Evolutionary conservation across 2,888 invertebrate species (phyloP), one percentile per base, ranked within the genome.

Genomic region (Drosophila lutescens): DNA sequence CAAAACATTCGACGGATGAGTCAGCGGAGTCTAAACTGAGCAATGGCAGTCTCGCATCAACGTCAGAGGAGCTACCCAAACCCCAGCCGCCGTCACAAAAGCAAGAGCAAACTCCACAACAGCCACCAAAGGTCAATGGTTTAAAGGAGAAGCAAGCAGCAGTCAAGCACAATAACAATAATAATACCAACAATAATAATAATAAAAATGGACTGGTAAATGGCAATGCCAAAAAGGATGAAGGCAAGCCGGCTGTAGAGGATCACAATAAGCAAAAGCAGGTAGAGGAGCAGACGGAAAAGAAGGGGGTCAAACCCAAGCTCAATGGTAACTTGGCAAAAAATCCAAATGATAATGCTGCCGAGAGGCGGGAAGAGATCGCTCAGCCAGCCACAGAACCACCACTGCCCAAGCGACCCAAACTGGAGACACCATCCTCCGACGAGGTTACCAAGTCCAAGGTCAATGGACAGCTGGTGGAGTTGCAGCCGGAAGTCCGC

Each of bases 401-500:
- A 32, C 88, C 89, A 40, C 73, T 77, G 1, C 43, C 41, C 15
- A 87, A 89, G 47, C 70, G 86, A 6, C 51, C 65, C 8, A 89
- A 79, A 46, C 41, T 65, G n/a, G 23, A 50, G 5, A 38, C 44
- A 10, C 8, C 4, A 26, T 26, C 2, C 26, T 26, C 2, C 6
- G 40, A 13, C 8, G 71, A 58, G 20, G 30, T 46, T 15, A 17
- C 26, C 6, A 57, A 59, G 3, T 5, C 17, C 17, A 43, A 54
- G 10, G 17, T 9, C 8, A 74, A 66, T 53, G 68, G 46, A 9
- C 71, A 36, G 49, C 9, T 43, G 13, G 41, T 43, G n/a, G 40
- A n/a, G 4, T 23, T n/a, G 12, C 36, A 15, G 17, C 30, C 26
- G 15, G 17, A 40, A 23, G 13, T 17, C 30, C 9, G 2, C 9